These are phyloP conservation scores for Acrossocheilus wenchowensis DNA, from an alignment of 2,797 vertebrate species.

Conservation along the genomic window DNA sequence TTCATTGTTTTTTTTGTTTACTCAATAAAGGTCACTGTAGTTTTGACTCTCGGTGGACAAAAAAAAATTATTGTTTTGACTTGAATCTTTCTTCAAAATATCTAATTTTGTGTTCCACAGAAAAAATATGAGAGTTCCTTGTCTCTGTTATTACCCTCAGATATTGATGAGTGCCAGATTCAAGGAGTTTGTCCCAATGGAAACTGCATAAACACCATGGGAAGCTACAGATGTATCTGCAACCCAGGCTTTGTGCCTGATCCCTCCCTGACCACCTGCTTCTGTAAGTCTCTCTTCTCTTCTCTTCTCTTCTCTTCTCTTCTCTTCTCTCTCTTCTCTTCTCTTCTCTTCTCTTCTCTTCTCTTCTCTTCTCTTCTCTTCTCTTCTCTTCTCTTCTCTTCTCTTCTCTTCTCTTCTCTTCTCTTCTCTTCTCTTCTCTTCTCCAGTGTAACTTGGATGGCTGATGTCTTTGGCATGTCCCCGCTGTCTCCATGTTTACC, in stretches of 20 bases:
- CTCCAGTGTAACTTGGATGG: neutral
- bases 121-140: neutral
- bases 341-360: slow-evolving; percentile 48
- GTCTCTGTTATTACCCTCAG: slow-evolving; percentile 71
- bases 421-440: neutral
- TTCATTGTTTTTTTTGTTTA: neutral
- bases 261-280: slow-evolving; percentile 86
- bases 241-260: slow-evolving; percentile 90
- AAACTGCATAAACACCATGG: slow-evolving; percentile 92
- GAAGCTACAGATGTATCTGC: slow-evolving; percentile 94
- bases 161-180: slow-evolving; percentile 94
- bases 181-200: slow-evolving; percentile 93
- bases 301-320: slow-evolving; percentile 49
- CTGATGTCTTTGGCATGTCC: slow-evolving; percentile 6
- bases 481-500: slow-evolving; percentile 7
- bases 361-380: neutral
- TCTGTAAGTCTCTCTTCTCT: slow-evolving; percentile 84
- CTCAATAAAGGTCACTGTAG: neutral
- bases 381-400: neutral
- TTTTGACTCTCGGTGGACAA: neutral
- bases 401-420: neutral
- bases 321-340: slow-evolving; percentile 62
- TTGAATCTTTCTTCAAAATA: neutral
- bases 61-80: neutral
- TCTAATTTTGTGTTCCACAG: neutral